These are phyloP conservation scores for Homarus gammarus DNA, from an alignment of 2,888 invertebrate genomes.

Conservation along the genomic window DNA sequence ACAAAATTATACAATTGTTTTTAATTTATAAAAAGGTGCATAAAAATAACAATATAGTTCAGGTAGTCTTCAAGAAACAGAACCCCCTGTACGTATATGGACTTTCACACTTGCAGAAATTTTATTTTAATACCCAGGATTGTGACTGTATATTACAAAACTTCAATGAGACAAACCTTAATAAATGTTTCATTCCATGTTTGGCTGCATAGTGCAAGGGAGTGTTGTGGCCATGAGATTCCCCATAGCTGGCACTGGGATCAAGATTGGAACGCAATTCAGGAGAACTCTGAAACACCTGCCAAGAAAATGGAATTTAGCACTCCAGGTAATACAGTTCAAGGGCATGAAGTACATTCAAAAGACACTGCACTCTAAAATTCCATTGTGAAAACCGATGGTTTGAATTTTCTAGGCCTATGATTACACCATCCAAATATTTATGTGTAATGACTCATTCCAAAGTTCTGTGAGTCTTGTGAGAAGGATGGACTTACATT, in stretches of 20 bases:
- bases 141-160: too few species aligned
- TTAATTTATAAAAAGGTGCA: not conserved
- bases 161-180: constrained; percentile 79
- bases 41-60: not conserved
- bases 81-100: too few species aligned
- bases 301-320: constrained; percentile 58
- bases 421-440: too few species aligned
- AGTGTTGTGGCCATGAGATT: constrained; percentile 85
- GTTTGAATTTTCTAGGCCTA: too few species aligned
- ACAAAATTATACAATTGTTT: not conserved
- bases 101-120: too few species aligned
- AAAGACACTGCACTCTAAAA: too few species aligned
- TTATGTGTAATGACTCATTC: too few species aligned
- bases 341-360: not conserved
- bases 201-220: constrained; percentile 85
- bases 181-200: constrained; percentile 84
- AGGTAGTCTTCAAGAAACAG: too few species aligned
- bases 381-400: too few species aligned
- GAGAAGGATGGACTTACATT: too few species aligned
- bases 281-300: constrained; percentile 83
- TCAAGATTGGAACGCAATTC: constrained; percentile 84
- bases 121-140: too few species aligned
- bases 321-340: not conserved
- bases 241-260: constrained; percentile 85
- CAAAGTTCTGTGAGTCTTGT: too few species aligned